Evolutionary conservation across 2,888 invertebrate species (phyloP), one percentile per base, ranked within the genome.

Genomic region (Diplolepis rosae): DNA sequence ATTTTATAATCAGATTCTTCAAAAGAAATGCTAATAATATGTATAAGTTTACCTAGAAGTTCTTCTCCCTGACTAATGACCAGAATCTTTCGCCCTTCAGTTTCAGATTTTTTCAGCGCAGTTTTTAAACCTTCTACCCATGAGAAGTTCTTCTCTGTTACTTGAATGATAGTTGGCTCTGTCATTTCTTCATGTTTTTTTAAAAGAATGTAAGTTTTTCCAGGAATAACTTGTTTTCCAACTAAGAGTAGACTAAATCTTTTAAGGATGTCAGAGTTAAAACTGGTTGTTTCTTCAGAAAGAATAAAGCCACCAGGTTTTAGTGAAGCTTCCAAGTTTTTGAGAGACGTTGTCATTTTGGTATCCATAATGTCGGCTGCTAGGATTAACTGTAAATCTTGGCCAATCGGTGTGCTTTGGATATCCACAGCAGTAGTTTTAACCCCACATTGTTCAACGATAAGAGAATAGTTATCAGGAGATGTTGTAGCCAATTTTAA

Each of bases 121-220:
- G 91, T 91, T 87, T 97, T 97, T 42, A 98, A 89, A 9, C 90
- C 89, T 61, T 95, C 95, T 61, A 98, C 93, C 98, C 98, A 98
- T 1, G 88, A 88, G 89, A 93, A 96, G 83, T 92, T 91, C 71
- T 92, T 92, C 83, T 95, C 95, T 0, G 92, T 92, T 27, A 95
- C 89, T 75, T 92, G 91, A 1, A 96, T 89, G 0, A 95, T 90
- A n/a, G 90, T 89, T 54, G 87, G 84, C 50, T 85, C 87, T 0
- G 82, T 66, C 4, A 90, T 89, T 65, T 85, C 84, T 28, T 89
- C 84, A 0, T 83, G 81, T 82, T 92, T 93, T 50, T 95, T 92
- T 69, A 95, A 90, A 76, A 97, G 89, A 68, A 94, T 87, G 79
- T 94, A 93, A 65, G 92, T 90, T 82, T 92, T 72, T 69, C 91